Conservation (phyloP, 2,888 invertebrate species). For the Nomada ferruginata region DNA sequence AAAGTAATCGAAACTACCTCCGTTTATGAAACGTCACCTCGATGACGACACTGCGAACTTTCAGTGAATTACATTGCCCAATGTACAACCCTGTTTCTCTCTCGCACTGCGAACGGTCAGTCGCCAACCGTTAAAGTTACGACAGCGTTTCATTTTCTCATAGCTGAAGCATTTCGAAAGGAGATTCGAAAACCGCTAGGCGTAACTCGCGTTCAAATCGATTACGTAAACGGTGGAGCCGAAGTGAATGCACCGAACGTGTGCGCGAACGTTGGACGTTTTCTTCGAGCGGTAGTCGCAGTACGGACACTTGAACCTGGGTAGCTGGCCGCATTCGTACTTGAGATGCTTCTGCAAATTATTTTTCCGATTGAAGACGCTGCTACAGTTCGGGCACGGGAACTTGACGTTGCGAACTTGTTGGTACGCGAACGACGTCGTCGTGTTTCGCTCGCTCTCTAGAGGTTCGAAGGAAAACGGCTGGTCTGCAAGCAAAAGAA, state of each 20-base stretch:
- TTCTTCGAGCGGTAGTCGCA: slow-evolving; percentile 77
- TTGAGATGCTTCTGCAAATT: slow-evolving; percentile 79
- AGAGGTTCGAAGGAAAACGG: slow-evolving; percentile 33
- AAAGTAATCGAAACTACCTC: neutral
- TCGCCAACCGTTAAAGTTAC: too few species aligned
- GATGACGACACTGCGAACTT: too few species aligned
- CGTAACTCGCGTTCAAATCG: slow-evolving; percentile 52
- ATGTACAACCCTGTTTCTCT: too few species aligned
- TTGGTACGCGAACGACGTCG: slow-evolving; percentile 52
- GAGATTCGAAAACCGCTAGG: neutral
- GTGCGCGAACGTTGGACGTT: slow-evolving; percentile 78
- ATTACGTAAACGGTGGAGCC: slow-evolving; percentile 73
- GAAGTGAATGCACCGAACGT: slow-evolving; percentile 75
- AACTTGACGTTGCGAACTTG: slow-evolving; percentile 64
- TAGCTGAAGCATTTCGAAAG: neutral
- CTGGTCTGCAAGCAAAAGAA: slow-evolving; percentile 68
- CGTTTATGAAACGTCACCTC: neutral
- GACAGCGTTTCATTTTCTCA: too few species aligned
- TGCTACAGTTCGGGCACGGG: slow-evolving; percentile 77
- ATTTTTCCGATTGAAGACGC: slow-evolving; percentile 77
- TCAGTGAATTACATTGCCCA: too few species aligned
- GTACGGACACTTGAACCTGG: slow-evolving; percentile 82
- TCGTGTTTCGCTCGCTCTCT: slow-evolving; percentile 16
- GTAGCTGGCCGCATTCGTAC: slow-evolving; percentile 82
- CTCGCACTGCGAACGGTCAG: too few species aligned